phyloP scores from a whole-genome alignment of 2,113 vertebrate genomes.

The Oreochromis aureus region DNA sequence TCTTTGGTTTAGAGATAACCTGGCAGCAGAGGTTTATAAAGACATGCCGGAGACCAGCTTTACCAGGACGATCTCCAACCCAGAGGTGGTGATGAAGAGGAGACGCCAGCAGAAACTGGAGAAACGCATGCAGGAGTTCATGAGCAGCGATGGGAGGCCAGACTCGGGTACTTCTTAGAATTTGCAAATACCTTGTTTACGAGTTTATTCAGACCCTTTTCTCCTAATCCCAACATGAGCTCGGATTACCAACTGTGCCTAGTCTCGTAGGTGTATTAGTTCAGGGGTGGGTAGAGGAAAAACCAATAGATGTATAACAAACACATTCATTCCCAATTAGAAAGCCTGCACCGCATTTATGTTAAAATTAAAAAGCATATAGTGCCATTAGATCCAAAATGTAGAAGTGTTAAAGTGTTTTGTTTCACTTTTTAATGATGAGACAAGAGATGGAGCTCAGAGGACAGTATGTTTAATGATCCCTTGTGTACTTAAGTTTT shows the following conservation, averaged over 20 bases:
- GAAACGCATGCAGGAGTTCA: slow-evolving; percentile 96
- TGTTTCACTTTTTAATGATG: background rate
- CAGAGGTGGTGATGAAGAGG: slow-evolving; percentile 97
- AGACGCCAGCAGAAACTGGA: slow-evolving; percentile 93
- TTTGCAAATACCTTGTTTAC: background rate
- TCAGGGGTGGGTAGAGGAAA: background rate
- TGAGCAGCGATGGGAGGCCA: slow-evolving; percentile 89
- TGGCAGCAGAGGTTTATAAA: slow-evolving; percentile 97
- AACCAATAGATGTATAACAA: background rate
- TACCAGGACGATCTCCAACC: slow-evolving; percentile 96
- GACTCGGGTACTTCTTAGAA: slow-evolving; percentile 80
- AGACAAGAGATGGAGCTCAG: background rate
- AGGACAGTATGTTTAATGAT: background rate
- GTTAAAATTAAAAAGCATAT: background rate
- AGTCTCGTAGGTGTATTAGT: background rate
- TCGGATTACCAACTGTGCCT: background rate
- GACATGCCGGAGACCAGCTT: slow-evolving; percentile 99
- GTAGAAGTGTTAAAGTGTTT: background rate
- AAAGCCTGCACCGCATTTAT: background rate
- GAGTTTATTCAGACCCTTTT: background rate
- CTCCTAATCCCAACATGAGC: background rate
- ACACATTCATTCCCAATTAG: background rate
- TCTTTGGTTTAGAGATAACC: slow-evolving; percentile 79
- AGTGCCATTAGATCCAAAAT: background rate
- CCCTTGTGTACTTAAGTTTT: background rate